Evolutionary conservation across 2,888 invertebrate species (phyloP).

Genomic region (Drosophila imparisetae): DNA sequence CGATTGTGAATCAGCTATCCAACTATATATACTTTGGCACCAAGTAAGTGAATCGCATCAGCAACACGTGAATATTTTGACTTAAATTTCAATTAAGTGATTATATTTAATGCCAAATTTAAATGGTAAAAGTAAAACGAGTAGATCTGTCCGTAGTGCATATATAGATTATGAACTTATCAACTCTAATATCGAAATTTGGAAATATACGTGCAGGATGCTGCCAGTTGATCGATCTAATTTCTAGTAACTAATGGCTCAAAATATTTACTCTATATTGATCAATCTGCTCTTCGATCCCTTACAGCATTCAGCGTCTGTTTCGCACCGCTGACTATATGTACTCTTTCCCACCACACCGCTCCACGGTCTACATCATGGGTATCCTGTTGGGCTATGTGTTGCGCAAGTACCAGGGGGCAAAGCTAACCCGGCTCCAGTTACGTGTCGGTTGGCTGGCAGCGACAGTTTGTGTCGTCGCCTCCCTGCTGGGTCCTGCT

Average conservation of each 20-base stretch:
- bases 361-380: conserved; percentile 89
- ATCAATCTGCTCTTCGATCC: background rate
- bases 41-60: conserved; percentile 86
- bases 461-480: conserved; percentile 85
- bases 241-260: background rate
- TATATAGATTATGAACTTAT: background rate
- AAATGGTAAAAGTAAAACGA: background rate
- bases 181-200: background rate
- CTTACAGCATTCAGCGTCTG: conserved; percentile 86
- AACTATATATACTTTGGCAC: conserved; percentile 89
- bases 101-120: background rate
- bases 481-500: conserved; percentile 87
- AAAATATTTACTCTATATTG: background rate
- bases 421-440: conserved; percentile 84
- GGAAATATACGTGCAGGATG: background rate
- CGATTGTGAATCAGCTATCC: conserved; percentile 87
- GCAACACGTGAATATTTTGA: background rate
- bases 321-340: conserved; percentile 89
- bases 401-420: conserved; percentile 85
- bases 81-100: no score
- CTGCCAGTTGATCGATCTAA: background rate
- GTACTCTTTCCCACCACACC: conserved; percentile 88
- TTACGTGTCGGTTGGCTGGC: conserved; percentile 86
- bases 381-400: conserved; percentile 88
- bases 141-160: background rate